Evolutionary conservation across 64 coral and sea anemone species (phyloP).

Genomic region (Trachythela sp.): DNA sequence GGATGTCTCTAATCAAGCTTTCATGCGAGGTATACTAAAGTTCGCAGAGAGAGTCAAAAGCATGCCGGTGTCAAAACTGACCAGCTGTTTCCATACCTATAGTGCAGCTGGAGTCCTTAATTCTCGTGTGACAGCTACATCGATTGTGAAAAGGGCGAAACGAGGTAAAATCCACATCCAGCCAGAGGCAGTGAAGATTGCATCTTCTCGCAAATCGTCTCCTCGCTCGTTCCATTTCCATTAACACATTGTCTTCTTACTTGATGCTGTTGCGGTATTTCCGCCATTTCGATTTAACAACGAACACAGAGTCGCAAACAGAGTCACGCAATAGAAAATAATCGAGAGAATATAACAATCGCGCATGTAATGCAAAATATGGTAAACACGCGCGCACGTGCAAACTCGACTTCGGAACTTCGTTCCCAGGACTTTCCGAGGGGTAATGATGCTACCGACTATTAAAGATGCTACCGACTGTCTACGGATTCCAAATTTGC

Average conservation of each 20-base stretch:
- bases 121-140: neutral
- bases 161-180: neutral
- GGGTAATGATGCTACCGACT: too few species aligned
- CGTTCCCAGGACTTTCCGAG: too few species aligned
- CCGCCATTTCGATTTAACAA: too few species aligned
- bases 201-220: neutral
- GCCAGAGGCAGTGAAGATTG: slow-evolving; percentile 13
- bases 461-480: neutral
- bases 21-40: neutral
- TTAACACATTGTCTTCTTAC: too few species aligned
- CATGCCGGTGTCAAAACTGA: slow-evolving; percentile 4
- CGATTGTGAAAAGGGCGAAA: slow-evolving; percentile 5
- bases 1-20: neutral
- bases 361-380: neutral
- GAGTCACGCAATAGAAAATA: too few species aligned
- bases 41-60: neutral
- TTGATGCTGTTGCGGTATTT: too few species aligned
- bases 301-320: too few species aligned
- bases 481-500: neutral
- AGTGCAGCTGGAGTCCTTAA: neutral
- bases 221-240: neutral
- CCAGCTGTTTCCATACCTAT: neutral
- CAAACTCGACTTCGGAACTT: too few species aligned
- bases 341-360: too few species aligned
- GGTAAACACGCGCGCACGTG: neutral